Percentiles rank a stretch among this genome's conserved stretches.
Conservation (phyloP, 2,888 invertebrate species). For the Endotricha flammealis region DNA sequence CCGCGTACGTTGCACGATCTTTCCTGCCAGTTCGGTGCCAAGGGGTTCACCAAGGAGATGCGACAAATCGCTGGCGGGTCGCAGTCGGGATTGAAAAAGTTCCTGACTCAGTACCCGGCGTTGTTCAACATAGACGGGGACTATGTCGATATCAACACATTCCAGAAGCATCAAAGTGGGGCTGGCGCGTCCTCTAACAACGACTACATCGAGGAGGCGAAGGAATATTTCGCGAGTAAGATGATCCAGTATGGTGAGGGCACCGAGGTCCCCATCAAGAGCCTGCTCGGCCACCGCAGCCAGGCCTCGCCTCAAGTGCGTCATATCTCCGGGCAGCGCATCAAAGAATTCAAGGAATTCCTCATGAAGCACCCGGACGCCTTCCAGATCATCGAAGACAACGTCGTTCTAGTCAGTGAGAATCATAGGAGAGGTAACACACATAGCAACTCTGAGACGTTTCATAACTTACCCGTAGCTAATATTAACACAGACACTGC, state of each 20-base stretch:
- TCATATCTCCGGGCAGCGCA: constrained; percentile 95
- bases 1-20: constrained; percentile 97
- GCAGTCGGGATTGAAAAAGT: constrained; percentile 97
- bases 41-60: constrained; percentile 99
- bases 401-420: constrained; percentile 86
- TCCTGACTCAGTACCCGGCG: constrained; percentile 96
- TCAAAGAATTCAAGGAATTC: constrained; percentile 96
- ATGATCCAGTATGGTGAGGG: constrained; percentile 96
- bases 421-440: constrained; percentile 83
- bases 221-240: constrained; percentile 97
- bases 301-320: constrained; percentile 98
- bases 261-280: constrained; percentile 97
- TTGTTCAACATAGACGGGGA: constrained; percentile 97
- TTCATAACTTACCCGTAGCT: constrained; percentile 85
- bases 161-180: constrained; percentile 80
- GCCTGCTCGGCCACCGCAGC: constrained; percentile 96
- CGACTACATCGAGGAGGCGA: constrained; percentile 97
- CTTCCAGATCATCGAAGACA: constrained; percentile 91
- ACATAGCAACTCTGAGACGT: constrained; percentile 81
- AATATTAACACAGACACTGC: constrained; percentile 90
- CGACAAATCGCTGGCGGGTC: constrained; percentile 96
- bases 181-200: constrained; percentile 83
- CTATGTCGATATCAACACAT: constrained; percentile 90
- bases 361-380: constrained; percentile 89
- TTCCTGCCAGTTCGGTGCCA: constrained; percentile 99